Evolutionary conservation across 2,797 vertebrate species (phyloP).

Genomic region (Tenualosa thibaudeaui): DNA sequence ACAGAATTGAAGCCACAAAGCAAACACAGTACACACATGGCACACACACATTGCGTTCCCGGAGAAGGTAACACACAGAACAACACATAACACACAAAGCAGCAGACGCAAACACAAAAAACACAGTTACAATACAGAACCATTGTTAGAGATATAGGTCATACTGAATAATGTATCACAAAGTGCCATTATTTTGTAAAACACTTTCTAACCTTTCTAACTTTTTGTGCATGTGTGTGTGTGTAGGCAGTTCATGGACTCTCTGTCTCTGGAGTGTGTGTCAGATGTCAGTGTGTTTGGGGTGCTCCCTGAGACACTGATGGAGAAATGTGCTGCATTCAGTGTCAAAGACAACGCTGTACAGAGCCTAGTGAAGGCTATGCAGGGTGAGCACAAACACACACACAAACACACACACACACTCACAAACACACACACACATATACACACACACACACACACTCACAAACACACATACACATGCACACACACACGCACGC

Average conservation of each 20-base stretch:
- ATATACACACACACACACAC: background rate
- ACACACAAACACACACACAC: background rate
- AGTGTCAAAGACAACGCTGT: slow-evolving; percentile 82
- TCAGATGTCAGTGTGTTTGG: slow-evolving; percentile 77
- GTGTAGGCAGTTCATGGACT: slow-evolving; percentile 83
- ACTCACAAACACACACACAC: background rate
- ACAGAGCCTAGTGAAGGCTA: slow-evolving; percentile 80
- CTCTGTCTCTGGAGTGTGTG: slow-evolving; percentile 78
- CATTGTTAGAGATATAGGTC: too few species aligned
- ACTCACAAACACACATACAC: background rate
- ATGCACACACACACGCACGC: background rate
- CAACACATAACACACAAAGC: too few species aligned
- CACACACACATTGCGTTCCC: background rate
- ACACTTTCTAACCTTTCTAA: background rate
- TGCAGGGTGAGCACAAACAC: slow-evolving; percentile 76
- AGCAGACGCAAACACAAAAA: too few species aligned
- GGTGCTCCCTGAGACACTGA: slow-evolving; percentile 75
- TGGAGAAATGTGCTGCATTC: slow-evolving; percentile 85
- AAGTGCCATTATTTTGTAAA: background rate
- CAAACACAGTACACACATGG: background rate
- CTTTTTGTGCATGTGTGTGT: background rate
- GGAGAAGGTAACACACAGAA: too few species aligned
- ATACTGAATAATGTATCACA: background rate
- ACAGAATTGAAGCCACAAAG: background rate
- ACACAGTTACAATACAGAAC: too few species aligned